These are phyloP conservation scores for Aldabrachelys gigantea DNA, from an alignment of 2,113 vertebrate genomes.

Conservation along the genomic window DNA sequence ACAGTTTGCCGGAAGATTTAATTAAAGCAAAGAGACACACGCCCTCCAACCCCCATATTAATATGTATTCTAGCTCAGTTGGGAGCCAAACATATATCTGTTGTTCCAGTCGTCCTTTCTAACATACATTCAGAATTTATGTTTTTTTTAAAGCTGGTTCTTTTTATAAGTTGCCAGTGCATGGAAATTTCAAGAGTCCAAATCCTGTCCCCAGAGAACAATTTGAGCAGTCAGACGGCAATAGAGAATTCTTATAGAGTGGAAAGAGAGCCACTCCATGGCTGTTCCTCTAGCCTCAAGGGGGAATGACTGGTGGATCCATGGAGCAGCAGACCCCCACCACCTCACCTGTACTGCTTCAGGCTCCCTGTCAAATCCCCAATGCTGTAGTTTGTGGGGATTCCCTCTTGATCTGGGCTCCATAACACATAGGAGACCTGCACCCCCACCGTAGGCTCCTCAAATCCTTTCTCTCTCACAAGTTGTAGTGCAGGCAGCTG, in stretches of 20 bases:
- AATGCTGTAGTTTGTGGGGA: not conserved
- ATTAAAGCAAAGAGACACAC: not conserved
- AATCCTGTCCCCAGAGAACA: conserved; percentile 42
- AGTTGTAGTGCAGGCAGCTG: not conserved
- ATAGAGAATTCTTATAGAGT: not conserved
- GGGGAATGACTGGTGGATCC: not conserved
- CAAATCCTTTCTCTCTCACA: not conserved
- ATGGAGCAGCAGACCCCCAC: not conserved
- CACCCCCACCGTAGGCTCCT: not conserved
- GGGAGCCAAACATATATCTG: not conserved
- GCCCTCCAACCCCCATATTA: not conserved
- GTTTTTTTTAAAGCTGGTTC: conserved; percentile 50
- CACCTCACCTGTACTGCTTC: not conserved
- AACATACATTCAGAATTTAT: not conserved
- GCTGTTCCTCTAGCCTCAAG: not conserved
- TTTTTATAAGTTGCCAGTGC: conserved; percentile 10
- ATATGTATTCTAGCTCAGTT: not conserved
- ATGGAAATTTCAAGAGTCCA: conserved; percentile 32
- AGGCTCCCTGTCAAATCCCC: not conserved
- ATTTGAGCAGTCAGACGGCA: conserved; percentile 3
- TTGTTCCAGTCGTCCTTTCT: not conserved
- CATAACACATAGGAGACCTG: not conserved
- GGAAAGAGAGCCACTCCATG: not conserved
- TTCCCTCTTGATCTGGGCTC: not conserved
- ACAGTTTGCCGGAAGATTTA: not conserved